Base-by-base conservation (phyloP, 2,888 invertebrate species). In the Hymenopus coronatus region DNA sequence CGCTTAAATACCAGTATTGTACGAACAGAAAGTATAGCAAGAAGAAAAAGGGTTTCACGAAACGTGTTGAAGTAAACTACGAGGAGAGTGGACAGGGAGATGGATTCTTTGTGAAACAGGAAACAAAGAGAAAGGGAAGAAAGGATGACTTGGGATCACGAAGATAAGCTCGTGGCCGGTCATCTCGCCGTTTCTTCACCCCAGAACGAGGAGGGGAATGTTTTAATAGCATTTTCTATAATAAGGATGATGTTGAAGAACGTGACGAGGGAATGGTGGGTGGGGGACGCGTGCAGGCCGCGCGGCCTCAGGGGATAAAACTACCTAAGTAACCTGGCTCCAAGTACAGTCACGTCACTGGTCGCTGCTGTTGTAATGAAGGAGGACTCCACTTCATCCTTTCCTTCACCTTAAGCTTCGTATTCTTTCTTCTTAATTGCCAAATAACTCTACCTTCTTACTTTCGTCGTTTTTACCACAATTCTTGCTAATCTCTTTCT, bases 161-260 rank as follows among this genome's bases (percentile, higher is more conserved):
- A 70, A 70, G 54, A 70, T 20, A 70, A 25, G 20, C 54, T 70
- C 54, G 54, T 70, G 54, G 54, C 20, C 54, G 54, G 54, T 70
- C 54, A 70, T 70, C 54, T 70, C 54, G 4, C 54, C 54, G 54
- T 70, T 70, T 70, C 54, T 70, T 70, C 54, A 70, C 54, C 54
- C 54, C 54, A 70, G 54, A 70, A 70, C 0, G 54, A 70, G 54
- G 25, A 82, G 87, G 25, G 86, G 82, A 87, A 87, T 87, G 87
- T 82, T 87, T 87, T 87, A 82, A 87, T 87, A 85, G 85, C 85
- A 54, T 85, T 85, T 85, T 46, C 33, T 82, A 87, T 82, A 87
- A 87, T 82, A 82, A 82, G 87, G 82, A 82, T 82, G 82, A 87
- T 87, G 87, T 87, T 87, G 86, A 86, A 86, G 82, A 82, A 33